Evolutionary conservation across 2,888 invertebrate genomes (phyloP), one percentile per base, ranked within the genome.

Genomic region (Eupithecia abbreviata): DNA sequence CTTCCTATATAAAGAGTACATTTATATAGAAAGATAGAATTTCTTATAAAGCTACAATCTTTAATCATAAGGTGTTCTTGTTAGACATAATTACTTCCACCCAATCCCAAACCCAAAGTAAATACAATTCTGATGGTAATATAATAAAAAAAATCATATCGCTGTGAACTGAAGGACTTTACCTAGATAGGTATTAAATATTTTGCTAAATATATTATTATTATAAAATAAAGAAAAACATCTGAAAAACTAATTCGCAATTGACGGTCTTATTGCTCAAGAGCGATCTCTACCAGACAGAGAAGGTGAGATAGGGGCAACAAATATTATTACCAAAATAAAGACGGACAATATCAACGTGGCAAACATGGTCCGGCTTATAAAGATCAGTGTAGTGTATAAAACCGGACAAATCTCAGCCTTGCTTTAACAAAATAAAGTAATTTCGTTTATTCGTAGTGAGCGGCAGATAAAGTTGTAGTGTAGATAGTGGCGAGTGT

Each of bases 401-500:
- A 58, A 51, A 49, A 65, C 69, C 76, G 72, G 72, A 51, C 51
- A 55, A 41, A 66, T 66, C 30, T 13, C 71, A 71, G 15, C 71
- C 58, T 73, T 71, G 66, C 71, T 18, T 41, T 18, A 15, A 72
- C 73, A 30, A 81, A 84, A 87, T 87, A 87, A 89, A 88, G 87
- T 87, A 84, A 85, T 89, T 87, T 83, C 85, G 85, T 86, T 88
- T 88, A 88, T 86, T 86, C 86, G 85, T 90, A 89, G 89, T 87
- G 87, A 84, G 84, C 84, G 85, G 83, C 81, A 87, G 94, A 95
- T 95, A 94, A 95, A 93, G 93, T 93, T 92, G 94, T 93, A 78
- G 89, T 90, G 92, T 91, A 93, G 94, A 94, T 95, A 94, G 91
- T 89, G 91, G 92, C 92, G 90, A 95, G 95, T 94, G 94, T 89